Base-by-base conservation (phyloP, 2,113 vertebrate genomes). In the Maccullochella peelii region DNA sequence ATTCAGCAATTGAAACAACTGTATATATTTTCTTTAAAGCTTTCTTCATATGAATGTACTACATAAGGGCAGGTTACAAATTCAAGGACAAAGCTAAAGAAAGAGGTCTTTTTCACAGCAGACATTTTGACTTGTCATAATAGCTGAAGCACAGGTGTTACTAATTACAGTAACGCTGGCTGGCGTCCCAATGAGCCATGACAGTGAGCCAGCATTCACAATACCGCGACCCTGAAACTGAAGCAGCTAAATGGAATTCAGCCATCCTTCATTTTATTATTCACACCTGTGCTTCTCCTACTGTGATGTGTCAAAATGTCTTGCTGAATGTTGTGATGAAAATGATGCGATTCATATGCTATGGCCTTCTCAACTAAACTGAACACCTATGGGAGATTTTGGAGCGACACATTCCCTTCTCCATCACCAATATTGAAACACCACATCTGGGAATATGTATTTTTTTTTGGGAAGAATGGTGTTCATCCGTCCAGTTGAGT, bases 1-100 rank as follows among this genome's bases (percentile, higher is more conserved):
- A 74, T 74, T 61, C 58, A 58, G 27, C 62, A 23, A 57, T 42
- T 67, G 40, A 44, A 55, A 59, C 73, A 30, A 68, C 30, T 52
- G 58, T 16, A 21, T 16, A 21, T 36, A 78, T 36, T 1, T 52
- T 30, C 62, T 84, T 55, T 55, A 59, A 7, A 71, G 52, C 72
- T 73, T 69, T 27, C 40, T 6, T 33, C 33, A 33, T 33, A 33
- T 33, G 33, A 15, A 52, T 1, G 59, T n/a, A 23, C 38, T 33
- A 14, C 12, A 10, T 50, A 11, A 21, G 0, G 20, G 62, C n/a
- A 18, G 27, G 49, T 8, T 42, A 47, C 0, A 6, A 9, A 57
- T 11, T 3, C 12, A 23, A n/a, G 12, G 5, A 11, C 27, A 38
- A 25, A n/a, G 1, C 0, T 5, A 47, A 57, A 57, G 12, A n/a